Percentiles rank a stretch among this genome's conserved stretches.
Evolutionary conservation across 2,888 invertebrate species (phyloP).

Genomic region (Phyto melanocephala): DNA sequence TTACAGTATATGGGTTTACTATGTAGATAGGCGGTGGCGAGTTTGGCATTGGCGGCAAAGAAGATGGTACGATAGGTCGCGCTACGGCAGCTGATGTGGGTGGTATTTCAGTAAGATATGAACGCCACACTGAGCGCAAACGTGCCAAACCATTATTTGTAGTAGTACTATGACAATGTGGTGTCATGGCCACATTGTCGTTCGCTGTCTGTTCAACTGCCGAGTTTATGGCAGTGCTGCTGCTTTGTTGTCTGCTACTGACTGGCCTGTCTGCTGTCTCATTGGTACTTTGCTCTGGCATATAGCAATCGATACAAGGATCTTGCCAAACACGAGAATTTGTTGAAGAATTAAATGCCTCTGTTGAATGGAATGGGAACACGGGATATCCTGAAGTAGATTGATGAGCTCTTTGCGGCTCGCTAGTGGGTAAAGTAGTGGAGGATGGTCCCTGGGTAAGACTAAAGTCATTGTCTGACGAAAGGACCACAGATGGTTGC

Average conservation of each 20-base stretch:
- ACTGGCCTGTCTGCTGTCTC: constrained; percentile 14
- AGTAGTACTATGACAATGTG: constrained; percentile 48
- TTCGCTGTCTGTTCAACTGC: constrained; percentile 22
- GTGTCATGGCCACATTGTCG: constrained; percentile 20
- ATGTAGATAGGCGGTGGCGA: constrained; percentile 58
- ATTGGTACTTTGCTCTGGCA: constrained; percentile 36
- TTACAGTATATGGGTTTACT: constrained; percentile 50
- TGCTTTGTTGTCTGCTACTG: constrained; percentile 17
- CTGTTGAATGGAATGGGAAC: constrained; percentile 44
- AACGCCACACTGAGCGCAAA: constrained; percentile 51
- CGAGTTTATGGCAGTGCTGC: constrained; percentile 23
- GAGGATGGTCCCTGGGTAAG: constrained; percentile 18
- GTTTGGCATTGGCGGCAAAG: constrained; percentile 45
- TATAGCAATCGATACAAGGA: constrained; percentile 57
- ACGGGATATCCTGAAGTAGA: constrained; percentile 43
- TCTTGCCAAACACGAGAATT: constrained; percentile 49
- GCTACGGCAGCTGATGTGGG: constrained; percentile 18
- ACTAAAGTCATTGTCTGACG: constrained; percentile 26
- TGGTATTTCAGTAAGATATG: constrained; percentile 47
- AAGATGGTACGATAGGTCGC: constrained; percentile 30
- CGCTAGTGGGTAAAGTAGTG: constrained; percentile 2
- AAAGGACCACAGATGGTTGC: constrained; percentile 31
- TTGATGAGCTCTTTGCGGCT: constrained; percentile 57
- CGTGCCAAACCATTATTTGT: constrained; percentile 41
- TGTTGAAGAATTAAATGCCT: constrained; percentile 12